These are phyloP conservation scores for Cyphomyrus discorhynchus DNA, from an alignment of 2,113 vertebrate genomes.

Conservation along the genomic window DNA sequence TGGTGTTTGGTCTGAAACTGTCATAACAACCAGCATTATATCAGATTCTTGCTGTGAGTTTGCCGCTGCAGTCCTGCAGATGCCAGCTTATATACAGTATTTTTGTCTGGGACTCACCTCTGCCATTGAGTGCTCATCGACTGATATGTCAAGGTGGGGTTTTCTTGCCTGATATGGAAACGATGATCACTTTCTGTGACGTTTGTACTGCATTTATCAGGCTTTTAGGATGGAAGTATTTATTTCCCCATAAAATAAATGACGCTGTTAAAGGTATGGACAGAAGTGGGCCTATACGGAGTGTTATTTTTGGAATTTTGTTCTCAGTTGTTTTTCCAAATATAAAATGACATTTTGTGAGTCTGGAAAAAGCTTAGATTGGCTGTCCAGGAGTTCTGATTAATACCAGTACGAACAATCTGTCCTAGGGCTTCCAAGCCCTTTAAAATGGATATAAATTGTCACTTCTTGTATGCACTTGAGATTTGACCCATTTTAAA, in stretches of 20 bases:
- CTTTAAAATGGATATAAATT: not conserved
- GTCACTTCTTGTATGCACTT: not conserved
- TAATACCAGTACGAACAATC: not conserved
- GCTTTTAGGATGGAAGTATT: not conserved
- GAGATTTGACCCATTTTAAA: not conserved
- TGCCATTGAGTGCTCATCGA: not conserved
- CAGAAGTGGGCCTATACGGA: not conserved
- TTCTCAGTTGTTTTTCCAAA: not conserved
- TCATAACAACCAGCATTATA: not conserved
- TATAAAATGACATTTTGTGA: not conserved
- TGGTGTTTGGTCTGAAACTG: not conserved
- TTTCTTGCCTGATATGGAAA: conserved; percentile 51
- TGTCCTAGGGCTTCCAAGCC: conserved; percentile 13
- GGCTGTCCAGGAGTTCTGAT: not conserved
- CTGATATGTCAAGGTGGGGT: conserved; percentile 26
- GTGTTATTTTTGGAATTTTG: not conserved
- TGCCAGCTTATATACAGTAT: too few species aligned
- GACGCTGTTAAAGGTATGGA: not conserved
- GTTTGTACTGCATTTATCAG: conserved; percentile 40
- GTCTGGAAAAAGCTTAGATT: not conserved
- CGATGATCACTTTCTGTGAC: conserved; percentile 44
- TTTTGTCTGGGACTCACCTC: not conserved
- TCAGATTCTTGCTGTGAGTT: not conserved
- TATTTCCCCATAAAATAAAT: not conserved
- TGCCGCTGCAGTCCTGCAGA: too few species aligned